A percentile compares a stretch with the other conserved stretches of the same genome.
These are phyloP conservation scores for Papilio gigon DNA, from an alignment of 2,888 invertebrate species.

Conservation along the genomic window DNA sequence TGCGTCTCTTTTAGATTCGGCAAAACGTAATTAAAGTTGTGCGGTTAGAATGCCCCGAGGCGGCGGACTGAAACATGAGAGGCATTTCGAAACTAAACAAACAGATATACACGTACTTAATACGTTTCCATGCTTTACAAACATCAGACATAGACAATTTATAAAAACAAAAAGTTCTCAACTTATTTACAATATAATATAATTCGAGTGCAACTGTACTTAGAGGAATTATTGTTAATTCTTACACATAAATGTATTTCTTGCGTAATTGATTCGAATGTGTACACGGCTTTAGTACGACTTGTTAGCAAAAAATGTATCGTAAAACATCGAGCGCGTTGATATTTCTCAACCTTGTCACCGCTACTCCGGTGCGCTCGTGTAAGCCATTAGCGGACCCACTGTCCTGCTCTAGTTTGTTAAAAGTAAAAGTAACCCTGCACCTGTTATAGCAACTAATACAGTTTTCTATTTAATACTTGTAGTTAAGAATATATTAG, in stretches of 20 bases:
- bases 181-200: neutral
- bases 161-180: neutral
- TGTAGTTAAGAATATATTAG: neutral
- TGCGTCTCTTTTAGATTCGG: slow-evolving; percentile 56
- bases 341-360: slow-evolving; percentile 80
- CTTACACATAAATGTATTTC: slow-evolving; percentile 22
- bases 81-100: slow-evolving; percentile 57
- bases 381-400: slow-evolving; percentile 58
- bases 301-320: slow-evolving; percentile 38
- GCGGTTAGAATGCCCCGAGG: slow-evolving; percentile 53
- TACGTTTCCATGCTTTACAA: slow-evolving; percentile 18
- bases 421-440: slow-evolving; percentile 74
- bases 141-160: neutral
- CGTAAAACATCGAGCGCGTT: slow-evolving; percentile 54
- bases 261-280: slow-evolving; percentile 42
- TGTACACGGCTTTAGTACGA: slow-evolving; percentile 32
- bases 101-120: slow-evolving; percentile 47
- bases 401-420: slow-evolving; percentile 68
- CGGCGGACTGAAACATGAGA: slow-evolving; percentile 55
- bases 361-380: slow-evolving; percentile 67
- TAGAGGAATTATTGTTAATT: slow-evolving; percentile 23
- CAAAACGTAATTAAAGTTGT: slow-evolving; percentile 58
- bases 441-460: slow-evolving; percentile 53
- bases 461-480: neutral
- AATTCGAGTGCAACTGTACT: neutral